A percentile compares a stretch with the other conserved stretches of the same genome.
These are phyloP conservation scores for Nanger granti DNA, from an alignment of 2,113 vertebrate species.

Conservation along the genomic window DNA sequence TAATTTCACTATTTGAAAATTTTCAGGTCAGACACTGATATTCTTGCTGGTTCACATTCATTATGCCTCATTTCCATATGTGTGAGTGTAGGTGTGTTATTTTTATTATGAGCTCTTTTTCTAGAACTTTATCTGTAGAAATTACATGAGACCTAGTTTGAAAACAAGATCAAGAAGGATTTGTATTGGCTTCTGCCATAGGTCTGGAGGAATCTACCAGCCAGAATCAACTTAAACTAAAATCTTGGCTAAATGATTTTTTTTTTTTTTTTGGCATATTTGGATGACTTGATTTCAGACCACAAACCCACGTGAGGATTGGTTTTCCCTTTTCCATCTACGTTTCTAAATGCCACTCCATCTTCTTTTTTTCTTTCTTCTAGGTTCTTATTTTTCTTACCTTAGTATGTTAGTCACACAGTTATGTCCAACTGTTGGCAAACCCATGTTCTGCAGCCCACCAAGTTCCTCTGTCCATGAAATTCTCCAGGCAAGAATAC, in stretches of 20 bases:
- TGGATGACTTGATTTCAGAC: not conserved
- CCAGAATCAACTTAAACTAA: not conserved
- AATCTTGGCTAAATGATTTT: not conserved
- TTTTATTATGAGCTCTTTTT: not conserved
- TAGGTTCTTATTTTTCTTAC: not conserved
- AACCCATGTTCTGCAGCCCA: not conserved
- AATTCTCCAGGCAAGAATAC: not conserved
- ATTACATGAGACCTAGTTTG: not conserved
- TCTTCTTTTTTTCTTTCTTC: not conserved
- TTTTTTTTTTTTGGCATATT: not conserved
- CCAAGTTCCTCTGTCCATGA: not conserved
- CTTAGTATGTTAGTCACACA: not conserved
- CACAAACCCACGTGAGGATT: not conserved
- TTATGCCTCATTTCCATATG: not conserved
- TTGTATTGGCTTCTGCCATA: not conserved
- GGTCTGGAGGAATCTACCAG: not conserved
- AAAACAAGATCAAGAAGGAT: not conserved
- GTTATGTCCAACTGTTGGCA: not conserved
- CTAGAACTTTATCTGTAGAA: not conserved
- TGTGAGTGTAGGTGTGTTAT: not conserved
- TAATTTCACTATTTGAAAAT: not conserved
- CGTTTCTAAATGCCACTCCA: not conserved
- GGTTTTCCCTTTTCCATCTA: not conserved
- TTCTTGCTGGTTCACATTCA: not conserved
- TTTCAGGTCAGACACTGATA: not conserved